Evolutionary conservation across 1,140 invertebrate genomes (phyloP).

Genomic region (Tetramorium alpestre): DNA sequence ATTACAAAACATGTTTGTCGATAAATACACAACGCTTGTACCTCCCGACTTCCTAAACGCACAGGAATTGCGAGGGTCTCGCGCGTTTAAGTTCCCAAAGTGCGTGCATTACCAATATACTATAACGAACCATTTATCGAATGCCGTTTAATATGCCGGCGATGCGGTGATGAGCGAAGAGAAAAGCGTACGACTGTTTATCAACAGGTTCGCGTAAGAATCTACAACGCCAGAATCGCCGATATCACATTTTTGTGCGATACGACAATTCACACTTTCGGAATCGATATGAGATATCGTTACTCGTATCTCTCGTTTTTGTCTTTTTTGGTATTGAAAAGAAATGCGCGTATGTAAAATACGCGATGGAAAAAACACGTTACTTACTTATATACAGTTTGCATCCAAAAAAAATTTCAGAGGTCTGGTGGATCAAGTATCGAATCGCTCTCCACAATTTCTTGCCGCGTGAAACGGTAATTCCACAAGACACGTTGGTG

Average conservation of each 20-base stretch:
- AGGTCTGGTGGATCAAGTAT: background rate
- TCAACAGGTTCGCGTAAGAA: background rate
- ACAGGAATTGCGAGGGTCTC: background rate
- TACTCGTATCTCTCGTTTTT: background rate
- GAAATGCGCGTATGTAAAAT: constrained; percentile 9
- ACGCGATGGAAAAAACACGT: background rate
- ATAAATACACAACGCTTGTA: background rate
- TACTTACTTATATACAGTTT: background rate
- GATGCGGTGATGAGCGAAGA: background rate
- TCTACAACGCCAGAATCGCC: background rate
- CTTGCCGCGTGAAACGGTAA: background rate
- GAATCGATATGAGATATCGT: background rate
- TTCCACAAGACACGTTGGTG: background rate
- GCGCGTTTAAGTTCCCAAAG: background rate
- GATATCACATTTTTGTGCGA: constrained; percentile 5
- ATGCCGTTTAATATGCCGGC: background rate
- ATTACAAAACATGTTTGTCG: constrained; percentile 3
- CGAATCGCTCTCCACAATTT: background rate
- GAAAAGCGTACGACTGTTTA: background rate
- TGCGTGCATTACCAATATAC: constrained; percentile 1
- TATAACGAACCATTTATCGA: constrained; percentile 7
- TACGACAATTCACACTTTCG: background rate
- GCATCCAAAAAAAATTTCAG: background rate
- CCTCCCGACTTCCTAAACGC: background rate
- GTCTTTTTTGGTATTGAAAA: background rate